These are phyloP conservation scores for Cliona cf. orientalis DNA, from an alignment of 37 sponge, comb jelly and placozoan species.

Conservation along the genomic window DNA sequence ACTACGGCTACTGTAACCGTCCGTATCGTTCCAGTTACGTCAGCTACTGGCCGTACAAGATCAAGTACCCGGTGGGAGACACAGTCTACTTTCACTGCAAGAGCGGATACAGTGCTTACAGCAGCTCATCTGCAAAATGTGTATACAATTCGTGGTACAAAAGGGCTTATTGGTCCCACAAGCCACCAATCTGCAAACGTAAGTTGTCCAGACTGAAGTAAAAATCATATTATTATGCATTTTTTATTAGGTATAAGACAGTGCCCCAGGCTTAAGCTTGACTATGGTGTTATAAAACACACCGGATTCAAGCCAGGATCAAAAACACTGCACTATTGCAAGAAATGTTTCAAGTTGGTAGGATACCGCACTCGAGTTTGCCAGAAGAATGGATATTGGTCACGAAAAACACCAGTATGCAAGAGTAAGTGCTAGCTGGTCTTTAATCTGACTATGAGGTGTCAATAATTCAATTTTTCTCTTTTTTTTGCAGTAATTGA, in stretches of 20 bases:
- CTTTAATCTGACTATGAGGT: too few species aligned
- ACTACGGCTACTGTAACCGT: too few species aligned
- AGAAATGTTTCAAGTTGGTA: neutral
- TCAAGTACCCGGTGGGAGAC: too few species aligned
- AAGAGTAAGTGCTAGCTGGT: neutral
- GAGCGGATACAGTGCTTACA: too few species aligned
- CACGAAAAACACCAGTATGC: neutral
- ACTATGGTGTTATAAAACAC: neutral
- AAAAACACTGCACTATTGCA: neutral
- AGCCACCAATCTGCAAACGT: slow-evolving; percentile 9
- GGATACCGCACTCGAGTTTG: neutral
- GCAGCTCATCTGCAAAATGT: too few species aligned
- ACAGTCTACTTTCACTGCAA: too few species aligned
- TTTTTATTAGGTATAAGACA: neutral
- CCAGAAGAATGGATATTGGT: neutral
- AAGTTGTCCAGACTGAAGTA: neutral
- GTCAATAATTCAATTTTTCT: too few species aligned
- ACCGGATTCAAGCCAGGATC: neutral
- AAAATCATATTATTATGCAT: neutral
- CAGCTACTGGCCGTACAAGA: too few species aligned
- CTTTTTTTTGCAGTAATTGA: neutral
- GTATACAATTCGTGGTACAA: too few species aligned
- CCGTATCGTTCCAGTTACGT: too few species aligned
- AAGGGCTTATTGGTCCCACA: slow-evolving; percentile 5
- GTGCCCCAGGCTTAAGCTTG: neutral